These are phyloP conservation scores for Cephus pulcher DNA, from an alignment of 2,888 invertebrate genomes.

Conservation along the genomic window DNA sequence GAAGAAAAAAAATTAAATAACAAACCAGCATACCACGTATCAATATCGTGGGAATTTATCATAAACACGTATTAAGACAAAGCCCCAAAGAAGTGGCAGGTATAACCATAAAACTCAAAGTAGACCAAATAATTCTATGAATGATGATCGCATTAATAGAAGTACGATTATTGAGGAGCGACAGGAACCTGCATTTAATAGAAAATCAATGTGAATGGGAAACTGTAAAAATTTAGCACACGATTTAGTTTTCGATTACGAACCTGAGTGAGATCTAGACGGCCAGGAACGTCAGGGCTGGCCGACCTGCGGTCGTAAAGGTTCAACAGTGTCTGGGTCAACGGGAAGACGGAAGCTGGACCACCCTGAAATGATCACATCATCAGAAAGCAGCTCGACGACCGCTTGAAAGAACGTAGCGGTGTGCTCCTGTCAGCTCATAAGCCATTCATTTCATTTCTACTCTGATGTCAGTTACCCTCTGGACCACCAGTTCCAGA, in stretches of 20 bases:
- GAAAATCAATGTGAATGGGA: neutral
- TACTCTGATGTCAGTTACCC: neutral
- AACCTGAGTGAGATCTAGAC: slow-evolving; percentile 61
- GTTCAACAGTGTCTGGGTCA: slow-evolving; percentile 67
- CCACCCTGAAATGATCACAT: slow-evolving; percentile 57
- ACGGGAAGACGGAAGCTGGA: slow-evolving; percentile 58
- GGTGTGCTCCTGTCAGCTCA: neutral
- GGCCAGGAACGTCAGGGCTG: slow-evolving; percentile 61
- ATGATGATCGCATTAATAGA: neutral
- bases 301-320: slow-evolving; percentile 64
- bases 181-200: neutral
- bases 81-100: neutral
- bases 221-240: slow-evolving; percentile 23
- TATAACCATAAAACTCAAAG: neutral
- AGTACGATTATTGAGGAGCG: neutral
- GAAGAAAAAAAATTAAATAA: neutral
- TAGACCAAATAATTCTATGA: neutral
- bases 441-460: neutral
- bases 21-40: neutral
- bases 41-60: neutral
- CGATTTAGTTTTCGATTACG: slow-evolving; percentile 33
- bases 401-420: neutral
- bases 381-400: slow-evolving; percentile 28
- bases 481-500: neutral
- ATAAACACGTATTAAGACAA: neutral